phyloP scores from a whole-genome alignment of 2,888 invertebrate genomes.

The Hemistola chrysoprasaria region DNA sequence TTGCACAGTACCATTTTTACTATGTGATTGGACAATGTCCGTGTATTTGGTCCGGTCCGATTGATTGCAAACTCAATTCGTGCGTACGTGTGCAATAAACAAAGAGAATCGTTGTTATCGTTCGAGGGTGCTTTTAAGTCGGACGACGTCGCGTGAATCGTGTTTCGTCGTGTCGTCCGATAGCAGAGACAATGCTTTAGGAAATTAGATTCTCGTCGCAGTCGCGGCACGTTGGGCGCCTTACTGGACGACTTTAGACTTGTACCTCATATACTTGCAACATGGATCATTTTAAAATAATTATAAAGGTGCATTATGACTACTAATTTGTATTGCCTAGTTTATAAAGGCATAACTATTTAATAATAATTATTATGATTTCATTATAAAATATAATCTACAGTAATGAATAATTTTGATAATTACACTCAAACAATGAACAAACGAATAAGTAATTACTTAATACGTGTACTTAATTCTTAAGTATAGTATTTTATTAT shows the following conservation, averaged over 20 bases:
- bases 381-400: no score
- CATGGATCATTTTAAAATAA: no score
- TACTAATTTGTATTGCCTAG: no score
- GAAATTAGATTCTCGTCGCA: constrained; percentile 67
- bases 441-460: no score
- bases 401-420: no score
- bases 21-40: not conserved
- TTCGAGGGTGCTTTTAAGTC: constrained; percentile 24
- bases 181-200: constrained; percentile 65
- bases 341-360: no score
- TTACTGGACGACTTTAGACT: constrained; percentile 45
- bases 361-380: no score
- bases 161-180: constrained; percentile 31
- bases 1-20: constrained; percentile 7
- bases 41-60: constrained; percentile 7
- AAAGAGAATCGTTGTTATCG: constrained; percentile 9
- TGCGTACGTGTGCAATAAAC: constrained; percentile 16
- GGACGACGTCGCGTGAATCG: constrained; percentile 25
- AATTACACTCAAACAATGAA: no score
- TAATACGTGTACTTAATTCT: no score
- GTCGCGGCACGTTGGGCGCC: constrained; percentile 60
- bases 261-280: constrained; percentile 23
- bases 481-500: no score
- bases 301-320: no score
- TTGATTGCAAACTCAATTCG: constrained; percentile 14